Percentiles rank a stretch among this genome's conserved stretches.
Evolutionary conservation across 2,888 invertebrate genomes (phyloP).

Genomic region (Thyatira batis): DNA sequence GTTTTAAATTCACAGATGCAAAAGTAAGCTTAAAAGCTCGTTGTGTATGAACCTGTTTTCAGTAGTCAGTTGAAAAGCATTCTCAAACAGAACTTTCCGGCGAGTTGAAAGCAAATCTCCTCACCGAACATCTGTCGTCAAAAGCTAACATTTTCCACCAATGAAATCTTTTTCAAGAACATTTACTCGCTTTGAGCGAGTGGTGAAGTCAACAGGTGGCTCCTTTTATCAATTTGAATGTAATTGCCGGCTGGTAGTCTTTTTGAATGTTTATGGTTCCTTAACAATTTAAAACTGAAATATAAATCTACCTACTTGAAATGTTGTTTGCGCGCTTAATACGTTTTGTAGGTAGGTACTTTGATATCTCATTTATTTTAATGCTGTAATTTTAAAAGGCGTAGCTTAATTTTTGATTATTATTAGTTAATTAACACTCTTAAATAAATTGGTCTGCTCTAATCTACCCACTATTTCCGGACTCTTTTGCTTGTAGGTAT

Average conservation of each 20-base stretch:
- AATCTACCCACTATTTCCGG: no score
- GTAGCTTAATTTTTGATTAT: no score
- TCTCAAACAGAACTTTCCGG: conserved; percentile 57
- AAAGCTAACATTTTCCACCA: conserved; percentile 59
- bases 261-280: conserved; percentile 19
- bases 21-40: conserved; percentile 42
- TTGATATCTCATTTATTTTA: no score
- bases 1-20: conserved; percentile 26
- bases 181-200: conserved; percentile 26
- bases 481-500: no score
- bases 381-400: no score
- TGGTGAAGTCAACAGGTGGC: conserved; percentile 72
- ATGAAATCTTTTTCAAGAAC: conserved; percentile 73
- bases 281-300: not conserved
- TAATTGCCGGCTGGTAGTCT: conserved; percentile 61
- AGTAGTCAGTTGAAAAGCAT: conserved; percentile 48
- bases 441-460: no score
- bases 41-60: conserved; percentile 47
- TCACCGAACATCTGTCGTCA: conserved; percentile 62
- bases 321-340: no score
- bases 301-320: no score
- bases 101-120: conserved; percentile 55
- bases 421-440: no score
- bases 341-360: not conserved
- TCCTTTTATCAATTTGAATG: conserved; percentile 70